phyloP scores from a whole-genome alignment of 2,888 invertebrate genomes.

The Himalopsyche kuldschensis region DNA sequence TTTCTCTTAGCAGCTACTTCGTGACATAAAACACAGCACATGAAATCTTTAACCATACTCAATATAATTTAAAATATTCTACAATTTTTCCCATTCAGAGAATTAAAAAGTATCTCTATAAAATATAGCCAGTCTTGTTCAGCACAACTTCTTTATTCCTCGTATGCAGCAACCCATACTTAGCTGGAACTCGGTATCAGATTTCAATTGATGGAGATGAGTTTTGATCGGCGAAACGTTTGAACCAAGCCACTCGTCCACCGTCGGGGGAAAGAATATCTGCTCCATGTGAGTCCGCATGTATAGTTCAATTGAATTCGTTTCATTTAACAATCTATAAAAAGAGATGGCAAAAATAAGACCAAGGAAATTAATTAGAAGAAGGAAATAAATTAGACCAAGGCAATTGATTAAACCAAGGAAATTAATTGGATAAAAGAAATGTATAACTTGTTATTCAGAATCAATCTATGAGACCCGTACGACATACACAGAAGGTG shows the following conservation, averaged over 20 bases:
- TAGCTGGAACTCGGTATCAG: conserved; percentile 57
- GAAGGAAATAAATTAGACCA: background rate
- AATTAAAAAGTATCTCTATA: background rate
- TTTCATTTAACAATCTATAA: conserved; percentile 56
- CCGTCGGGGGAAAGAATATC: conserved; percentile 61
- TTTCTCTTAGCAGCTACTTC: no score
- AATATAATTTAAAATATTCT: no score
- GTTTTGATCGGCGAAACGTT: conserved; percentile 58
- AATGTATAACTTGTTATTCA: no score
- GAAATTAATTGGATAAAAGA: no score
- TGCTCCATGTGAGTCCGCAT: conserved; percentile 56
- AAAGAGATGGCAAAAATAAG: background rate
- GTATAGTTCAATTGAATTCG: conserved; percentile 57
- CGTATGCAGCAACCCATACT: conserved; percentile 51
- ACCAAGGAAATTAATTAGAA: no score
- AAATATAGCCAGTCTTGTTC: background rate
- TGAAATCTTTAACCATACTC: no score
- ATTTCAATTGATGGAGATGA: conserved; percentile 55
- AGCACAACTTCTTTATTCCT: conserved; percentile 45
- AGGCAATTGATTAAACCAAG: no score
- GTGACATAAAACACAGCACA: no score
- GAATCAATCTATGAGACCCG: no score
- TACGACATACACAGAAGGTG: no score
- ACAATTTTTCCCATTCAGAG: no score
- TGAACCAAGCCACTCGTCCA: conserved; percentile 65